phyloP scores from a whole-genome alignment of 2,797 vertebrate genomes.

The Sebastes baramenuke region DNA sequence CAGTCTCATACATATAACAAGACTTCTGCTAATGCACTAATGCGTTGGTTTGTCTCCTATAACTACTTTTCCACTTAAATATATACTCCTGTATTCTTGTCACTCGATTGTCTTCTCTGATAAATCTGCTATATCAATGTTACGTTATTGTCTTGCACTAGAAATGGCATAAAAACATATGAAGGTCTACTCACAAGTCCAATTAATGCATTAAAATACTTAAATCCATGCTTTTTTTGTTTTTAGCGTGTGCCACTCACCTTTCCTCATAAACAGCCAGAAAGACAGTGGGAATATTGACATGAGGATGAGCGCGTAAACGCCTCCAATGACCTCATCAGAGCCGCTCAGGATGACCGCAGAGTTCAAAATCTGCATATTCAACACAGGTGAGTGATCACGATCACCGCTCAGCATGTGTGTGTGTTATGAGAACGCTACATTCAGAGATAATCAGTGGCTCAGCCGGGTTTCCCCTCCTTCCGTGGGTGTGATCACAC shows the following conservation, averaged over 20 bases:
- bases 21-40: background rate
- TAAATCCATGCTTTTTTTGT: background rate
- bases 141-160: background rate
- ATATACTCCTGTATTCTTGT: background rate
- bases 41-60: background rate
- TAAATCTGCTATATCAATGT: background rate
- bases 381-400: background rate
- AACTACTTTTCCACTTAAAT: background rate
- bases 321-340: slow-evolving; percentile 30
- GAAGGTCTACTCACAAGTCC: background rate
- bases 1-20: background rate
- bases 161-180: background rate
- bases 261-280: slow-evolving; percentile 58
- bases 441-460: background rate
- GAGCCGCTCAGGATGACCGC: background rate
- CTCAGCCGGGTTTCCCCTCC: slow-evolving; percentile 12
- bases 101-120: background rate
- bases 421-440: background rate
- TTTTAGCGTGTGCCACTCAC: slow-evolving; percentile 50
- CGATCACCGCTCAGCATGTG: background rate
- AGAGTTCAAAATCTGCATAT: slow-evolving; percentile 26
- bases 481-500: slow-evolving; percentile 13
- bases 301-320: slow-evolving; percentile 56
- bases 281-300: slow-evolving; percentile 57
- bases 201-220: background rate